Conservation (phyloP, 2,888 invertebrate genomes). For the Ophraella communa region DNA sequence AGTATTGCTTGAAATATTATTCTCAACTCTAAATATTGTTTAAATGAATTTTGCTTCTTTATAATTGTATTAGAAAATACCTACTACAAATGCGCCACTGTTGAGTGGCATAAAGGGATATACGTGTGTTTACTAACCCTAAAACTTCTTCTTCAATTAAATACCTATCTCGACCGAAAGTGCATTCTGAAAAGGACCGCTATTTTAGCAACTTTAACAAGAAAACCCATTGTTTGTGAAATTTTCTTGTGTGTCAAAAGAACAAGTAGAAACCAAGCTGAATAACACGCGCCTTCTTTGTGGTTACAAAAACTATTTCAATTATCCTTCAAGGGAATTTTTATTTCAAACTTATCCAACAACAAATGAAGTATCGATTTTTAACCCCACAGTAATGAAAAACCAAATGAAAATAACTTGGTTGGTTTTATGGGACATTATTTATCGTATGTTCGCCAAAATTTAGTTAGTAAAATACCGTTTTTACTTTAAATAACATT, state of each 20-base stretch:
- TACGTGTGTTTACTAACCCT: conserved; percentile 1
- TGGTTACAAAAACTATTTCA: conserved; percentile 44
- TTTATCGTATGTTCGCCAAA: too few species aligned
- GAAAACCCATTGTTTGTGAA: conserved; percentile 46
- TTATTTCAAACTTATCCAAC: neutral
- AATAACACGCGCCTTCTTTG: conserved; percentile 38
- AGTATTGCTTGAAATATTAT: too few species aligned
- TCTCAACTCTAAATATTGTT: too few species aligned
- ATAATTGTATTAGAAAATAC: too few species aligned
- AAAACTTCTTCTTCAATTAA: conserved; percentile 50
- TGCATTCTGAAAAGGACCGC: conserved; percentile 43
- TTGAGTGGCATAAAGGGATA: neutral
- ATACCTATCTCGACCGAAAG: conserved; percentile 48
- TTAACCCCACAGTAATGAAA: neutral
- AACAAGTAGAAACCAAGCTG: conserved; percentile 25
- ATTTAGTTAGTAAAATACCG: too few species aligned
- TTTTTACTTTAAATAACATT: too few species aligned
- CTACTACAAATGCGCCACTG: conserved; percentile 18
- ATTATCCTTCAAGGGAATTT: conserved; percentile 36
- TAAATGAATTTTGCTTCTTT: too few species aligned
- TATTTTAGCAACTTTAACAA: conserved; percentile 49
- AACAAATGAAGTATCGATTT: neutral
- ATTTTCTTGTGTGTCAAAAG: conserved; percentile 47
- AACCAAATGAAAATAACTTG: too few species aligned
- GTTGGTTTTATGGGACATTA: too few species aligned